A percentile compares a stretch with the other conserved stretches of the same genome.
Conservation (phyloP, 2,113 vertebrate species). For the Prinia subflava region DNA sequence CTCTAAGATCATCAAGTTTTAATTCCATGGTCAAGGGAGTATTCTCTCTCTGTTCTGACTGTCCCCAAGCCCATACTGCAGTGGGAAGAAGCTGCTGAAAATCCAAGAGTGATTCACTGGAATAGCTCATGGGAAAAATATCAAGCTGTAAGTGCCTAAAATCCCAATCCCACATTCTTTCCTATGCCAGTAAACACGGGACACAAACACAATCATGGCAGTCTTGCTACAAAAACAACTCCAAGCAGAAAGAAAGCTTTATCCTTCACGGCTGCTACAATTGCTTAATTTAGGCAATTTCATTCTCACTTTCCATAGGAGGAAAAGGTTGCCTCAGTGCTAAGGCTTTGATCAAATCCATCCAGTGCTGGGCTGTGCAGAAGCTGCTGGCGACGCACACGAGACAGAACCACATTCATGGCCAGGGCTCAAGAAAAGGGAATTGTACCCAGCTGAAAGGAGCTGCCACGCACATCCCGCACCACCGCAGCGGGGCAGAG, state of each 20-base stretch:
- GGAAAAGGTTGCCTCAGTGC: not conserved
- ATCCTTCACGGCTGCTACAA: not conserved
- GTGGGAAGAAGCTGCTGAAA: not conserved
- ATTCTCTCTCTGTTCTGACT: not conserved
- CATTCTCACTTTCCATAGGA: not conserved
- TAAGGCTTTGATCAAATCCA: not conserved
- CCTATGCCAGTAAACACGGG: not conserved
- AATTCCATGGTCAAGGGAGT: not conserved
- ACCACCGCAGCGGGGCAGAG: not conserved
- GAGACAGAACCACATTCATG: conserved; percentile 16
- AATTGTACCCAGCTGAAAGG: not conserved
- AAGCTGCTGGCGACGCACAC: not conserved
- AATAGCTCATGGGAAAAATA: not conserved
- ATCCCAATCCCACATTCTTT: not conserved
- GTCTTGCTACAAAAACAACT: not conserved
- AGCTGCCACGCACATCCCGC: not conserved
- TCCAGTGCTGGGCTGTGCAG: not conserved
- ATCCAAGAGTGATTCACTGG: not conserved
- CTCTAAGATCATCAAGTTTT: not conserved
- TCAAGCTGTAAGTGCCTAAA: not conserved
- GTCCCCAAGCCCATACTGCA: not conserved
- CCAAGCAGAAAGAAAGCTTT: conserved; percentile 16
- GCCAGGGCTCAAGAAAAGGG: not conserved
- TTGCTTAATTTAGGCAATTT: not conserved
- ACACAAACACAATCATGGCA: not conserved